Evolutionary conservation across 2,888 invertebrate species (phyloP), one percentile per base, ranked within the genome.

Genomic region (Apamea anceps): DNA sequence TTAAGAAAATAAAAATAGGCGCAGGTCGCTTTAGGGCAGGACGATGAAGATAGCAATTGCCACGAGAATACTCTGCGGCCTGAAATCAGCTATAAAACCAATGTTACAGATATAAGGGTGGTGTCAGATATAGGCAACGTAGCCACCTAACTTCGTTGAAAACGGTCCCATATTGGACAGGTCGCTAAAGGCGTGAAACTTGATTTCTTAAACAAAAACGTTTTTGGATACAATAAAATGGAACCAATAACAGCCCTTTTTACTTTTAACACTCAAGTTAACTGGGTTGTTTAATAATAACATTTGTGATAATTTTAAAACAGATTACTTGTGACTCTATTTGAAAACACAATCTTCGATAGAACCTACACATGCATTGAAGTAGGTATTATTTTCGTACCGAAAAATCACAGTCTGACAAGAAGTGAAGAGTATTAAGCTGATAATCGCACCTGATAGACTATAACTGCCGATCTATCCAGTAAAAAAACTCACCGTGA

Each of bases 1-100:
- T 48, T 37, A 32, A 66, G 48, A 66, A 57, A 48, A 66, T 37
- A 75, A 75, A 77, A 75, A 51, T 71, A 51, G 51, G 21, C 15
- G 2, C n/a, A 57, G 12, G 7, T 57, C 25, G 18, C 75, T 37
- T 21, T 8, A 48, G 32, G 66, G 57, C 15, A 48, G 51, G 15
- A 54, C 13, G 28, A 32, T 51, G 32, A 51, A 51, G 70, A 70
- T 51, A 28, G 7, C 4, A 51, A 70, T 51, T 51, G 25, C 8
- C 4, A 32, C 28, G 21, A 8, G 13, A 70, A 70, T 70, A 70
- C 15, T 32, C 13, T 70, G 15, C 13, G 21, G 32, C 13, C 32
- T 70, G 4, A 51, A 70, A 51, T 21, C 28, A 32, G 21, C 7
- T 51, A 32, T 51, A 51, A 70, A 13, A 70, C 5, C 8, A 51